Percentiles rank a stretch among this genome's conserved stretches.
Conservation (phyloP, 2,888 invertebrate genomes). For the Elaeidobius kamerunicus region DNA sequence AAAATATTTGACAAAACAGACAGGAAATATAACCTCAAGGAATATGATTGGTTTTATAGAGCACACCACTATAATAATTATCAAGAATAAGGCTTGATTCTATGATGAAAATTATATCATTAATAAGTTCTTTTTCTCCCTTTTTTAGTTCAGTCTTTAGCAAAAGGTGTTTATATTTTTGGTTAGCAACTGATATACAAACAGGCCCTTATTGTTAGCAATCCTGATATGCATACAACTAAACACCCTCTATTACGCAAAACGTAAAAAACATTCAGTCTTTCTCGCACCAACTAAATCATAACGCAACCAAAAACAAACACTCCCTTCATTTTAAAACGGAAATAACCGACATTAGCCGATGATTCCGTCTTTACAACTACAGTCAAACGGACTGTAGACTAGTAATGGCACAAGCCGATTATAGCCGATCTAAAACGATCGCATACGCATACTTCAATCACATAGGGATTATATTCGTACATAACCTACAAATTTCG, state of each 20-base stretch:
- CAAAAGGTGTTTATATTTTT: conserved; percentile 3
- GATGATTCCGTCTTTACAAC: background rate
- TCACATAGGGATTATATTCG: conserved; percentile 27
- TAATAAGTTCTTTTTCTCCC: conserved; percentile 22
- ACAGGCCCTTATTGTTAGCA: background rate
- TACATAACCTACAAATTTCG: conserved; percentile 23
- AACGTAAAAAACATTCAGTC: background rate
- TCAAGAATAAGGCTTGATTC: no score
- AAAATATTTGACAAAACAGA: no score
- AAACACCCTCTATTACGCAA: conserved; percentile 3
- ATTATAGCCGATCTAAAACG: conserved; percentile 28
- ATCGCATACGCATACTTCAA: conserved; percentile 22
- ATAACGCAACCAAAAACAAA: conserved; percentile 17
- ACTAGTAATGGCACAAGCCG: conserved; percentile 9
- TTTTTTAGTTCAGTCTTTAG: conserved; percentile 19
- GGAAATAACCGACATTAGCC: conserved; percentile 13
- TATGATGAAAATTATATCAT: conserved; percentile 19
- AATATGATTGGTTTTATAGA: no score
- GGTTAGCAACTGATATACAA: conserved; percentile 6
- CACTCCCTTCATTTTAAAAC: conserved; percentile 11
- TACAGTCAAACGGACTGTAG: conserved; percentile 1
- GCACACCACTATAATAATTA: no score
- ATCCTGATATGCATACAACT: background rate
- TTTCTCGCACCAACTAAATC: background rate
- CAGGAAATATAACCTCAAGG: no score